Conservation (phyloP, 2,797 vertebrate genomes). For the Hylomyscus alleni region DNA sequence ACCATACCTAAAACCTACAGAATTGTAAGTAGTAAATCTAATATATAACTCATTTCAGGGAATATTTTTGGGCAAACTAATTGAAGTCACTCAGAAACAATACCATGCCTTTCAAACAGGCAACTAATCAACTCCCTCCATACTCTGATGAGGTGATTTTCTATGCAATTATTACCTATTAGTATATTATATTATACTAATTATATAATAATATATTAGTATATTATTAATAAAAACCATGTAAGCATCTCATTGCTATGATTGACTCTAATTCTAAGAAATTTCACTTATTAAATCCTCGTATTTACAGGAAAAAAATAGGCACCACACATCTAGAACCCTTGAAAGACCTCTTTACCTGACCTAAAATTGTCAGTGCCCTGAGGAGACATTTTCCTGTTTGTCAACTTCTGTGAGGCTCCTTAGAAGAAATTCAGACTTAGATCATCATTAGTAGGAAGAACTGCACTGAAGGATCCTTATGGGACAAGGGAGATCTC, state of each 20-base stretch:
- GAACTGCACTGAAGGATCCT: not conserved
- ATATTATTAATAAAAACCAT: constrained; percentile 32
- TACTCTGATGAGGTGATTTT: constrained; percentile 6
- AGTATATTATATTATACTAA: constrained; percentile 21
- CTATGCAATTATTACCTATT: constrained; percentile 29
- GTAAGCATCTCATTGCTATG: constrained; percentile 38
- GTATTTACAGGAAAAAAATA: constrained; percentile 44
- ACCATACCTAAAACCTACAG: constrained; percentile 49
- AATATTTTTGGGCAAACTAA: not conserved
- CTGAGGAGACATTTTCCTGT: constrained; percentile 4
- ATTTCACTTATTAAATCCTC: constrained; percentile 37
- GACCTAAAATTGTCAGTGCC: constrained; percentile 46
- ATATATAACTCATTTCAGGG: not conserved
- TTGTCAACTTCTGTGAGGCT: constrained; percentile 12
- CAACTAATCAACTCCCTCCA: constrained; percentile 33
- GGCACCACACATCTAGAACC: constrained; percentile 31
- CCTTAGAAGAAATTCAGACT: constrained; percentile 51
- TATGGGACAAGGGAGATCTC: not conserved
- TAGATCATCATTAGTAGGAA: not conserved
- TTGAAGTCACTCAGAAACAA: not conserved
- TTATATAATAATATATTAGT: not conserved
- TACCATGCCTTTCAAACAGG: constrained; percentile 39
- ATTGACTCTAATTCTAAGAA: constrained; percentile 55
- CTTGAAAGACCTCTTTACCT: not conserved
- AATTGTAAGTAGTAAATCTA: constrained; percentile 3